Conservation (phyloP, 2,113 vertebrate genomes). For the Bujurquina vittata region DNA sequence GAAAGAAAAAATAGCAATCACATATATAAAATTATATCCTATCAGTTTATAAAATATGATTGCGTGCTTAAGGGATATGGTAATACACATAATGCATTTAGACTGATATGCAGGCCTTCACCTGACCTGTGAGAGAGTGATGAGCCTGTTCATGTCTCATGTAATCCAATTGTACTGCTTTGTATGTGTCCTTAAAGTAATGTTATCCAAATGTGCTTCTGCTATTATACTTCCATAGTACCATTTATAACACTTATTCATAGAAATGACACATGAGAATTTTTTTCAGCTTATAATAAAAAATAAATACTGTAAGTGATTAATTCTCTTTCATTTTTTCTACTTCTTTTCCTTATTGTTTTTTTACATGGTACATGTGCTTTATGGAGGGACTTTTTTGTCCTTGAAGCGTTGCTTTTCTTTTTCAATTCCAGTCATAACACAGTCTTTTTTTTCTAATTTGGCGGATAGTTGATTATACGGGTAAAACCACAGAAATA, state of each 20-base stretch:
- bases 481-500: not conserved
- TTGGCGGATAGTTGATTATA: not conserved
- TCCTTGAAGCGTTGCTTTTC: not conserved
- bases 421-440: accelerated
- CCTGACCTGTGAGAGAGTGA: constrained; percentile 34
- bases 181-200: constrained; percentile 67
- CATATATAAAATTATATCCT: constrained; percentile 56
- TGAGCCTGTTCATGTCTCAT: constrained; percentile 59
- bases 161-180: constrained; percentile 71
- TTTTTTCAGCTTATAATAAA: constrained; percentile 55
- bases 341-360: not conserved
- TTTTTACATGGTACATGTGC: not conserved
- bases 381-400: not conserved
- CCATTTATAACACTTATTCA: constrained; percentile 69
- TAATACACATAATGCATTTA: constrained; percentile 55
- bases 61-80: constrained; percentile 50
- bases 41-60: constrained; percentile 58
- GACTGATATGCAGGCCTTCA: constrained; percentile 41
- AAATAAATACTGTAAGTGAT: constrained; percentile 70
- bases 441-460: not conserved
- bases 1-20: constrained; percentile 45
- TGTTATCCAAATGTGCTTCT: constrained; percentile 70
- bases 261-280: constrained; percentile 59
- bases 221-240: constrained; percentile 66
- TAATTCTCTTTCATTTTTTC: constrained; percentile 11